Evolutionary conservation across 1,140 invertebrate genomes (phyloP).

Genomic region (Aleiodes sp.): DNA sequence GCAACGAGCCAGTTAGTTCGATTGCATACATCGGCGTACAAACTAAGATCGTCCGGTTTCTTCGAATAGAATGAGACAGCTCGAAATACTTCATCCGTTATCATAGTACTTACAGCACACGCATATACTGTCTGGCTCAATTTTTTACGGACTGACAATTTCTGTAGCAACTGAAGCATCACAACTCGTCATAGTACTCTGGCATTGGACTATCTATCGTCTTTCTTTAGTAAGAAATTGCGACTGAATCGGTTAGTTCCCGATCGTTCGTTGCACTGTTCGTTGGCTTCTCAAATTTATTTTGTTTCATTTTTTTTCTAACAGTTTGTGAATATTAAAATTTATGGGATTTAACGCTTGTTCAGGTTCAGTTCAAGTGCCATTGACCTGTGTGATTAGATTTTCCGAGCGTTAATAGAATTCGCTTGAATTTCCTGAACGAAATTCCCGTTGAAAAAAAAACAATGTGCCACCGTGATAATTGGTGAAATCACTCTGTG

Average conservation of each 20-base stretch:
- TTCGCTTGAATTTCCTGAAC: too few species aligned
- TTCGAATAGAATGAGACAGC: not conserved
- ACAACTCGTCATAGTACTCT: constrained; percentile 27
- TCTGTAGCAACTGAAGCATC: constrained; percentile 63
- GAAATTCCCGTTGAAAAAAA: too few species aligned
- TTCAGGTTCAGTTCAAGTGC: constrained; percentile 17
- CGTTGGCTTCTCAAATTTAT: constrained; percentile 37
- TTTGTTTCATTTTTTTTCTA: too few species aligned
- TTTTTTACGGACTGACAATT: constrained; percentile 65
- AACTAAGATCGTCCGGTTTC: constrained; percentile 1
- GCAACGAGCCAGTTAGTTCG: constrained; percentile 1
- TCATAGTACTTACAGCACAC: constrained; percentile 55
- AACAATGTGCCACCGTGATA: not conserved
- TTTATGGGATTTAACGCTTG: not conserved
- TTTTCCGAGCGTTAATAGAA: too few species aligned
- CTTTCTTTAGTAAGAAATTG: constrained; percentile 43
- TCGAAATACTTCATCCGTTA: constrained; percentile 26
- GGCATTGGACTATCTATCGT: constrained; percentile 18
- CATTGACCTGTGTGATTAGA: not conserved
- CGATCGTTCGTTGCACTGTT: constrained; percentile 56
- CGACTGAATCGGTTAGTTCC: constrained; percentile 60
- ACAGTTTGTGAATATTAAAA: not conserved
- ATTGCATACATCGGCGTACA: not conserved
- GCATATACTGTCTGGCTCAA: constrained; percentile 55
- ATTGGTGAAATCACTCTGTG: not conserved